Evolutionary conservation across 2,888 invertebrate species (phyloP).

Genomic region (Belgica antarctica): DNA sequence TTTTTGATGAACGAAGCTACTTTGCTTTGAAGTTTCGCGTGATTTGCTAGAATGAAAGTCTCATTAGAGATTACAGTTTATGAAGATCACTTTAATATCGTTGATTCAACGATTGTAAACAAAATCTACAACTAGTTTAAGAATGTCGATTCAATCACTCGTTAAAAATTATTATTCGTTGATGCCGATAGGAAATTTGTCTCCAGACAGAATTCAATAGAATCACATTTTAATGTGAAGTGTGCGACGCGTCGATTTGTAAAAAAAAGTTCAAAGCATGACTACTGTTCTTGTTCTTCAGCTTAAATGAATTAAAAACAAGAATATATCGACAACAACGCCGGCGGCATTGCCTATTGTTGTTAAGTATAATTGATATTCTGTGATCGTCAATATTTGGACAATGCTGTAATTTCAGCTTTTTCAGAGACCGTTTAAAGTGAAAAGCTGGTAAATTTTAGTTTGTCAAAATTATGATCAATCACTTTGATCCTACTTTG

Average conservation of each 20-base stretch:
- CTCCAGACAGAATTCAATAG: conserved; percentile 42
- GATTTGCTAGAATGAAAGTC: too few species aligned
- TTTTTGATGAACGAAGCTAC: too few species aligned
- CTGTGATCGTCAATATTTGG: conserved; percentile 37
- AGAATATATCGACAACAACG: neutral
- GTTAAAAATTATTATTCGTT: conserved; percentile 12
- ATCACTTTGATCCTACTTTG: neutral
- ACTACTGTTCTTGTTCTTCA: conserved; percentile 26
- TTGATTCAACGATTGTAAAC: too few species aligned
- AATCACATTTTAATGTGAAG: conserved; percentile 10
- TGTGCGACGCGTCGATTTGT: conserved; percentile 7
- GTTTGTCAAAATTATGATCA: conserved; percentile 26
- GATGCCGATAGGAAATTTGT: conserved; percentile 33
- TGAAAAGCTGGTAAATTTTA: neutral
- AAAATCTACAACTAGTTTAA: too few species aligned
- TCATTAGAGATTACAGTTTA: too few species aligned
- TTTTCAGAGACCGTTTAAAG: neutral
- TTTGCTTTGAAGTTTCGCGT: too few species aligned
- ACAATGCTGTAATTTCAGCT: conserved; percentile 1
- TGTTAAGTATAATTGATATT: neutral
- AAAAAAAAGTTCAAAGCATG: neutral
- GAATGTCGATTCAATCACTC: too few species aligned
- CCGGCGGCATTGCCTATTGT: conserved; percentile 10
- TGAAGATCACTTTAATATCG: too few species aligned
- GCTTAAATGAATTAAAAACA: neutral